phyloP scores from a whole-genome alignment of 2,113 vertebrate species.

The Callaeas wilsoni region DNA sequence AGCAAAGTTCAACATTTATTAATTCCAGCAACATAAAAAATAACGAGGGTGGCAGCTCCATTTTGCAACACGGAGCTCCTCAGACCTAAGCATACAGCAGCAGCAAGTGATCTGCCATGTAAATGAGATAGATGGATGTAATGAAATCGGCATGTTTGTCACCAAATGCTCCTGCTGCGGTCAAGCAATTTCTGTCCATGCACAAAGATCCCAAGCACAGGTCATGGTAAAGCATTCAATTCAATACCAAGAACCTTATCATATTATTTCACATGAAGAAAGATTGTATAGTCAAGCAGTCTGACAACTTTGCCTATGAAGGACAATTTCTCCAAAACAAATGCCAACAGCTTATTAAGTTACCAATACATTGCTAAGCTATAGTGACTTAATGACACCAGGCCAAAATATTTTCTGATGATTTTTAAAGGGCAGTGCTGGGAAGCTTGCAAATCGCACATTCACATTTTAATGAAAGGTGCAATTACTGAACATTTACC shows the following conservation, averaged over 20 bases:
- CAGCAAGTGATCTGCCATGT: neutral
- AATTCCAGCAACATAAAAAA: neutral
- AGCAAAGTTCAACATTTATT: neutral
- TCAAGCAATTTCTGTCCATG: slow-evolving; percentile 55
- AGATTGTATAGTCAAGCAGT: slow-evolving; percentile 66
- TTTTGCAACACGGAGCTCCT: neutral
- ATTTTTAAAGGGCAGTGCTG: slow-evolving; percentile 52
- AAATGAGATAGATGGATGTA: slow-evolving; percentile 9
- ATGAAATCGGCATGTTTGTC: slow-evolving; percentile 5
- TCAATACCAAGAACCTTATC: slow-evolving; percentile 61
- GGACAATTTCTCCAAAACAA: slow-evolving; percentile 64
- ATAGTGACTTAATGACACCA: slow-evolving; percentile 43
- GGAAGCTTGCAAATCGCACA: slow-evolving; percentile 39
- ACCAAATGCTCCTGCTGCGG: slow-evolving; percentile 34
- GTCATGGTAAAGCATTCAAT: slow-evolving; percentile 63
- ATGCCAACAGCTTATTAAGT: slow-evolving; percentile 66
- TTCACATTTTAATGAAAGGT: slow-evolving; percentile 65
- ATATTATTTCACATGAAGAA: slow-evolving; percentile 64
- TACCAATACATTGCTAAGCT: slow-evolving; percentile 57
- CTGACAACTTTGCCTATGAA: slow-evolving; percentile 67
- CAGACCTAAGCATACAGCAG: neutral
- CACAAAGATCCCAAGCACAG: slow-evolving; percentile 65
- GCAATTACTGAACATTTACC: slow-evolving; percentile 51
- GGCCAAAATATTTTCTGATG: slow-evolving; percentile 60
- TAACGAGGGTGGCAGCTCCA: neutral